These are phyloP conservation scores for Tragelaphus imberbis DNA, from an alignment of 2,113 vertebrate species.

Conservation along the genomic window DNA sequence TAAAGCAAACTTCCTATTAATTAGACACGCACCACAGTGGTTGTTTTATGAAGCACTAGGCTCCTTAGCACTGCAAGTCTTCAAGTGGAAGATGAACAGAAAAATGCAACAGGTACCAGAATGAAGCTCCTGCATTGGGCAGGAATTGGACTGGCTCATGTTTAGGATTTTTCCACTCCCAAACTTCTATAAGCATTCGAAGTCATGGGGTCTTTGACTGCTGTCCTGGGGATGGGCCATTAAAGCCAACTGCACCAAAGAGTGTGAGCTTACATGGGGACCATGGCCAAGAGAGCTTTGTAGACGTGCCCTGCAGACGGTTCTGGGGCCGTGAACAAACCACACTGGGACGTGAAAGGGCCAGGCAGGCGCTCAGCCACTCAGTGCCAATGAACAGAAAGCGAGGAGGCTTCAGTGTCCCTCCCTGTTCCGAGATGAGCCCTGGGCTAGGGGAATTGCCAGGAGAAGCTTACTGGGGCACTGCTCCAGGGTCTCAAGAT, in stretches of 20 bases:
- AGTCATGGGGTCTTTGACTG: no score
- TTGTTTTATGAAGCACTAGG: neutral
- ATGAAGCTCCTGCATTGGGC: neutral
- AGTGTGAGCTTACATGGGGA: neutral
- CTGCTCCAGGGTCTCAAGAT: neutral
- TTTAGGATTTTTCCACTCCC: neutral
- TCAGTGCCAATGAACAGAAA: neutral
- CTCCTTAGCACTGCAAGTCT: neutral
- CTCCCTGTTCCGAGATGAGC: neutral
- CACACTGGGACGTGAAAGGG: neutral
- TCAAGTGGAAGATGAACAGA: neutral
- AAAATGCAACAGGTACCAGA: neutral
- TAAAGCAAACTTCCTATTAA: neutral
- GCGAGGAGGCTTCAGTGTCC: neutral
- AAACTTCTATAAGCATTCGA: neutral
- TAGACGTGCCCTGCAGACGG: neutral
- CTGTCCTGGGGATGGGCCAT: neutral
- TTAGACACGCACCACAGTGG: rapidly evolving
- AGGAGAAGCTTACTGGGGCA: slow-evolving; percentile 77
- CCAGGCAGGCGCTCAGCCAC: neutral
- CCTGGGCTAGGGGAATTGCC: neutral
- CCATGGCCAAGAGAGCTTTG: neutral
- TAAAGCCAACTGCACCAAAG: neutral
- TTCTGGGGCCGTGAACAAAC: neutral
- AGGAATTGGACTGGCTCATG: neutral